Evolutionary conservation across 1,140 invertebrate genomes (phyloP), one percentile per base, ranked within the genome.

Genomic region (Mesaphorura yosii): DNA sequence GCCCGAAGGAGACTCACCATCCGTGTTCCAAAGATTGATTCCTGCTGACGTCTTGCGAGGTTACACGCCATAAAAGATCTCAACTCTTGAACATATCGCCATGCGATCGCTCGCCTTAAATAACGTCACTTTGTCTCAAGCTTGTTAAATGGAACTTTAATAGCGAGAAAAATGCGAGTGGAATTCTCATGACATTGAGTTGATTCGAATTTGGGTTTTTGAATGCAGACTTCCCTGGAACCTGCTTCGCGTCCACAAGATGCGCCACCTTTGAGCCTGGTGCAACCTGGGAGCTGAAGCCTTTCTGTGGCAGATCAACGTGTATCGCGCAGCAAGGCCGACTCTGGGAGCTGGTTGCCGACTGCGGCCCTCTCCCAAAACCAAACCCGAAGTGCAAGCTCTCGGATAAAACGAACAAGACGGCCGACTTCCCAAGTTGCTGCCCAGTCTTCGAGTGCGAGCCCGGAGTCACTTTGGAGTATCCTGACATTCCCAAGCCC

Each of bases 211-310:
- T n/a, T n/a, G n/a, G 14, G 22, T 44, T 58, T 58, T 63, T 62
- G 55, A 64, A 73, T 70, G 5, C 71, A 90, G 86, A 90, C 72
- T 90, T 90, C 75, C 86, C 86, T 39, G 84, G 83, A 10, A 77
- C 86, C 74, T 90, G 86, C 65, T 90, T 89, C 69, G 86, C 86
- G 1, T 88, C 84, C 0, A 90, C 86, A n/a, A 79, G 78, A 55
- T 90, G 86, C 67, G 82, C 84, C 1, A 88, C 86, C 15, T 79
- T 88, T 26, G 84, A 87, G 65, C 82, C 83, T 28, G 61, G 79
- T 34, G 82, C 87, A 68, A 74, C 79, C 25, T 90, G 86, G 86
- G 84, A 88, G 27, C 67, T 90, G 58, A 72, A 80, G 7, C 86
- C 86, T 2, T 90, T 89, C 79, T 90, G 86, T 63, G 86, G 87